Evolutionary conservation across 2,113 vertebrate species (phyloP).

Genomic region (Callionymus lyra): DNA sequence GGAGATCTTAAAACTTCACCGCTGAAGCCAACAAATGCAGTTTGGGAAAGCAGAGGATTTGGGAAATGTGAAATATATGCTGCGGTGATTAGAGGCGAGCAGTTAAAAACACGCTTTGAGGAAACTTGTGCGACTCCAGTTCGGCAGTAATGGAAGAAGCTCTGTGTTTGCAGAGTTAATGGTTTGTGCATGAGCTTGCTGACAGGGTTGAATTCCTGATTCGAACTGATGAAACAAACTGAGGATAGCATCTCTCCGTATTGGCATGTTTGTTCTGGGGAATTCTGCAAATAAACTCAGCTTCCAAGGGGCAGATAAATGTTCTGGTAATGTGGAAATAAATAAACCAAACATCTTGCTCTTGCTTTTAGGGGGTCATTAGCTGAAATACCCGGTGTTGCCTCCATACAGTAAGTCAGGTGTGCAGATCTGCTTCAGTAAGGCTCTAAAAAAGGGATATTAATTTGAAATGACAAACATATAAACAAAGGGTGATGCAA

Average conservation of each 20-base stretch:
- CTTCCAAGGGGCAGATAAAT: constrained; percentile 2
- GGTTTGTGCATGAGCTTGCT: constrained; percentile 22
- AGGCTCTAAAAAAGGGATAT: no score
- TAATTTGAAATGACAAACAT: no score
- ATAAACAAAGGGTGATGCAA: no score
- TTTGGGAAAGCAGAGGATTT: constrained; percentile 24
- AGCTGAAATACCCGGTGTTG: no score
- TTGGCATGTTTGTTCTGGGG: constrained; percentile 11
- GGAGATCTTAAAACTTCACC: constrained; percentile 30
- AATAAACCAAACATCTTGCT: no score
- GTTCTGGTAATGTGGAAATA: no score
- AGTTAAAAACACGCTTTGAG: constrained; percentile 7
- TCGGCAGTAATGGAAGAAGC: constrained; percentile 10
- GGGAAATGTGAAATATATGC: constrained; percentile 13
- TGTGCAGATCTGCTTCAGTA: no score
- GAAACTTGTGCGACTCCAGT: constrained; percentile 2
- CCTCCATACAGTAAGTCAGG: no score
- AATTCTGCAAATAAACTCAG: constrained; percentile 26
- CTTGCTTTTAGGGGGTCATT: no score
- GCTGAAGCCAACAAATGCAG: constrained; percentile 15
- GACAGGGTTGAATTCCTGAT: constrained; percentile 29
- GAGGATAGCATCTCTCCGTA: constrained; percentile 16
- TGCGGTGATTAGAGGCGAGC: constrained; percentile 23
- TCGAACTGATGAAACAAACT: constrained; percentile 26
- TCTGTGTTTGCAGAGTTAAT: constrained; percentile 25